Percentiles rank a stretch among this genome's conserved stretches.
phyloP scores from a whole-genome alignment of 2,888 invertebrate species.

The Napeogenes sylphis region DNA sequence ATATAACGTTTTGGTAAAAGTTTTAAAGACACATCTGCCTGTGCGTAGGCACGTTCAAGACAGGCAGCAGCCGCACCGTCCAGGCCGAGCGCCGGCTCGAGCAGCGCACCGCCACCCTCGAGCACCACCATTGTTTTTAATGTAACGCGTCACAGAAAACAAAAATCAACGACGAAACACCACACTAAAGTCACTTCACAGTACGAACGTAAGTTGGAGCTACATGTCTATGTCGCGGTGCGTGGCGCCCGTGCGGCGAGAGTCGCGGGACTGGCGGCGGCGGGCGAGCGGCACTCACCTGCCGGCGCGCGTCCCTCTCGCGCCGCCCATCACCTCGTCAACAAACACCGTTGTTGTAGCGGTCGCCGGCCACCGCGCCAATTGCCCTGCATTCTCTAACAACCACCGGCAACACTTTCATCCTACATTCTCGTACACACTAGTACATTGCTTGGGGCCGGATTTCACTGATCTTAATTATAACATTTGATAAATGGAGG shows the following conservation, averaged over 20 bases:
- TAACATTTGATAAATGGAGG: too few relatives aligned
- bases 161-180: constrained; percentile 40
- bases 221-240: constrained; percentile 60
- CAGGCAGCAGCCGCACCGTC: constrained; percentile 82
- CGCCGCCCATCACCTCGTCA: constrained; percentile 63
- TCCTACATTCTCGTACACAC: constrained; percentile 50
- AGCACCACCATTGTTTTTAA: constrained; percentile 68
- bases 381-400: constrained; percentile 55
- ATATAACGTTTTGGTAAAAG: constrained; percentile 93
- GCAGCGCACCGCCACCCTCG: constrained; percentile 71
- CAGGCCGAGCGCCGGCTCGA: constrained; percentile 82
- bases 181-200: constrained; percentile 53
- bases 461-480: too few relatives aligned
- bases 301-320: constrained; percentile 48
- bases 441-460: too few relatives aligned
- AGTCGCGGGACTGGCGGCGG: constrained; percentile 65
- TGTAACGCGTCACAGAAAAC: constrained; percentile 32
- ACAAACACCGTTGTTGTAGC: constrained; percentile 72
- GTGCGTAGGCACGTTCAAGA: constrained; percentile 87
- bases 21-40: constrained; percentile 90
- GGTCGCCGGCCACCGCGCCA: constrained; percentile 38
- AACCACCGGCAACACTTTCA: constrained; percentile 56
- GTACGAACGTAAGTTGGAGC: constrained; percentile 50
- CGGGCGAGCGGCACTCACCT: constrained; percentile 41
- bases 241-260: constrained; percentile 62